phyloP scores from a whole-genome alignment of 2,797 vertebrate species.

The Eulemur coronatus region DNA sequence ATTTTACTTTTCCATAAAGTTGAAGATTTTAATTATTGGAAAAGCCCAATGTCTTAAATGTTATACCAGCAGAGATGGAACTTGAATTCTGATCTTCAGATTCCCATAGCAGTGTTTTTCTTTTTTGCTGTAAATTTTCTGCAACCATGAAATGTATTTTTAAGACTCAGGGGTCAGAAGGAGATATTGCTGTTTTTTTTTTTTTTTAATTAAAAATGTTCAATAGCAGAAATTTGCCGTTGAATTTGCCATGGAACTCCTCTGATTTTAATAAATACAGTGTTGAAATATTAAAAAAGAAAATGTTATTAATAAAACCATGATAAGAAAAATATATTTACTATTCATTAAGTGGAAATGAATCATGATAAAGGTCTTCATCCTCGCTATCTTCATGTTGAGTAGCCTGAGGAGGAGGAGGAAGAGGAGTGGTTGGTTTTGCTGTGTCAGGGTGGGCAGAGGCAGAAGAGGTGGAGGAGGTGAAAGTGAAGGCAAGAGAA shows the following conservation, averaged over 20 bases:
- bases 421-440: neutral
- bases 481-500: neutral
- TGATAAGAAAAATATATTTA: neutral
- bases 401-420: neutral
- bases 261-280: constrained; percentile 4
- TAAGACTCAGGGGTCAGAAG: neutral
- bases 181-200: neutral
- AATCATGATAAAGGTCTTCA: neutral
- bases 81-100: neutral
- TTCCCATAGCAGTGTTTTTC: neutral
- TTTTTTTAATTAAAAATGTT: neutral
- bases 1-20: neutral
- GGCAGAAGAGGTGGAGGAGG: neutral
- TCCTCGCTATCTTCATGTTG: neutral
- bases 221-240: neutral
- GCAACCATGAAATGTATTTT: neutral
- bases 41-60: neutral
- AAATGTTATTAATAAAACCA: neutral
- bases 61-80: neutral
- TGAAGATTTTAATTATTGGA: constrained; percentile 3
- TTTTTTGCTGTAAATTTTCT: neutral
- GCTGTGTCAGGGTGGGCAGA: neutral
- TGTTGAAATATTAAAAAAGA: neutral
- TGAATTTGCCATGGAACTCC: neutral
- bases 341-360: neutral